Percentiles rank a stretch among this genome's conserved stretches.
phyloP scores from a whole-genome alignment of 2,797 vertebrate species.

The Falco biarmicus region DNA sequence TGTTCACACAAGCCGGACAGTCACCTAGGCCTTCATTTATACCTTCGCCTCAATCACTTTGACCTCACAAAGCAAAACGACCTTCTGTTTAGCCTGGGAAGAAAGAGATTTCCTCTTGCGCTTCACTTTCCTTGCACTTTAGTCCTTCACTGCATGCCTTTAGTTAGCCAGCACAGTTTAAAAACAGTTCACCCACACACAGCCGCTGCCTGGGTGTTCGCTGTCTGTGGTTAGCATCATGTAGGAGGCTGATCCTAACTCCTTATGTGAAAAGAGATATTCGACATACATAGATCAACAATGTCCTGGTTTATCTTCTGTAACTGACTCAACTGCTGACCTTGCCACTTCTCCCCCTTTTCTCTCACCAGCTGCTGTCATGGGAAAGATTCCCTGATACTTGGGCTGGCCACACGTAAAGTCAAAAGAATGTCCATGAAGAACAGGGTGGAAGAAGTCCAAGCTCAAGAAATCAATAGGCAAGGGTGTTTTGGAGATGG shows the following conservation, averaged over 20 bases:
- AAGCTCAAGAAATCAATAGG: constrained; percentile 24
- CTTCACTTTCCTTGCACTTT: background rate
- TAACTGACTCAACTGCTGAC: constrained; percentile 71
- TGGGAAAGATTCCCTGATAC: constrained; percentile 77
- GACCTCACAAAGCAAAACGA: background rate
- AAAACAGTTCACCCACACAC: constrained; percentile 50
- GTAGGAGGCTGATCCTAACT: constrained; percentile 63
- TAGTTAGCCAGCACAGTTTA: constrained; percentile 27
- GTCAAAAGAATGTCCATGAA: constrained; percentile 72
- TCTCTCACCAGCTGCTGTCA: constrained; percentile 79
- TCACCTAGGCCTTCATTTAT: background rate
- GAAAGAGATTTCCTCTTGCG: background rate
- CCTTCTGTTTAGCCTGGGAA: background rate
- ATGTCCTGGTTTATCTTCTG: constrained; percentile 62
- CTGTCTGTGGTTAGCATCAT: constrained; percentile 25
- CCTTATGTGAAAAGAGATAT: constrained; percentile 37
- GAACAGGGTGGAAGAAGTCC: constrained; percentile 40
- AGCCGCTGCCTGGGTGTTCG: constrained; percentile 19
- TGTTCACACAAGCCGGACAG: background rate
- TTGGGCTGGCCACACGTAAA: constrained; percentile 70
- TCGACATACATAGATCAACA: constrained; percentile 57
- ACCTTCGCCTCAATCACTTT: background rate
- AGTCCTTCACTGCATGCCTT: constrained; percentile 1
- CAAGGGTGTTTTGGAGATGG: constrained; percentile 9
- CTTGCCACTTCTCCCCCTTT: constrained; percentile 73